A percentile compares a stretch with the other conserved stretches of the same genome.
Conservation (phyloP, 2,797 vertebrate genomes). For the Nannoperca australis region DNA sequence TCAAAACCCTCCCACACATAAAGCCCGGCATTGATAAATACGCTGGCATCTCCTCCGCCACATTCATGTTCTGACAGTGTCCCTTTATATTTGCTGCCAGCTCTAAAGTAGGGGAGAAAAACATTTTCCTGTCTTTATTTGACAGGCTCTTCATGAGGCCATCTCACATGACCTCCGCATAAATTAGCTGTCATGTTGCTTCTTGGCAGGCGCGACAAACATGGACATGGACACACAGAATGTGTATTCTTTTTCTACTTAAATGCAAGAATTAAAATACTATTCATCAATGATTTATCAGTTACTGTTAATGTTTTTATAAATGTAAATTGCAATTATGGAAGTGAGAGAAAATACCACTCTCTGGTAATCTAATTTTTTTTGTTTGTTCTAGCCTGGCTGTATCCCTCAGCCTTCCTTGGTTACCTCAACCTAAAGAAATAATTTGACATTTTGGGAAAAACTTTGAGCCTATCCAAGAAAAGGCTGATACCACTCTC, state of each 20-base stretch:
- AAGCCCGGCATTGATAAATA: slow-evolving; percentile 83
- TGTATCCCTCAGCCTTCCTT: neutral
- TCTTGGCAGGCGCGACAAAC: slow-evolving; percentile 39
- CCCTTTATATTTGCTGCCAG: slow-evolving; percentile 84
- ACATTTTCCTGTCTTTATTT: slow-evolving; percentile 83
- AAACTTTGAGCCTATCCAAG: neutral
- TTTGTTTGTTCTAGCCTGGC: neutral
- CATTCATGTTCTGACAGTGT: slow-evolving; percentile 83
- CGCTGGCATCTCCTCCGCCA: slow-evolving; percentile 78
- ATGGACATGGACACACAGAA: slow-evolving; percentile 25
- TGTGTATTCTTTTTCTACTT: slow-evolving; percentile 6
- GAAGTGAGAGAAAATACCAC: neutral
- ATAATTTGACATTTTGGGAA: slow-evolving; percentile 1
- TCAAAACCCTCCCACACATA: slow-evolving; percentile 81
- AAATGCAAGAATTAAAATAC: neutral
- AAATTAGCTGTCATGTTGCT: slow-evolving; percentile 66
- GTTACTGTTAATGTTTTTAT: slow-evolving; percentile 14
- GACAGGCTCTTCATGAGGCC: slow-evolving; percentile 80
- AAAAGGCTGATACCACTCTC: neutral
- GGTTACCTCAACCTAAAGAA: neutral
- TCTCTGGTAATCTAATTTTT: neutral
- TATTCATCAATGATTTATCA: neutral
- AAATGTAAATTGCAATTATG: neutral
- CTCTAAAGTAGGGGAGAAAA: slow-evolving; percentile 80
- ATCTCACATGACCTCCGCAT: slow-evolving; percentile 74